Base-by-base conservation (phyloP, 2,797 vertebrate species). In the Adrianichthys oophorus region DNA sequence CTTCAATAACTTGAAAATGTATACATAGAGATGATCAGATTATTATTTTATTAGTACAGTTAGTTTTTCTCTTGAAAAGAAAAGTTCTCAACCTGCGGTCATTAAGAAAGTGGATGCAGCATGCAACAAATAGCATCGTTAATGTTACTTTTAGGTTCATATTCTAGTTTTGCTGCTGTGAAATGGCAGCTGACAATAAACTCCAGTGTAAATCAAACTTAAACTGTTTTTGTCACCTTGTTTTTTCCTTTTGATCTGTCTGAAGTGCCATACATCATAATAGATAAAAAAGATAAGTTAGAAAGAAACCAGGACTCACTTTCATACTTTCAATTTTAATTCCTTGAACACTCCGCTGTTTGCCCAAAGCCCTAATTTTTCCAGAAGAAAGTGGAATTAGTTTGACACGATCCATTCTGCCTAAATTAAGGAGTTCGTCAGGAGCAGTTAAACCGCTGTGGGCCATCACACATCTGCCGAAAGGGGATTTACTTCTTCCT, bases 381-480 rank as follows among this genome's bases (percentile, higher is more conserved):
- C 45, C 32, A 44, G 16, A 46, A 40, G 16, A 18, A 56, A 68
- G 52, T 29, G 63, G 49, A 37, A 24, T 23, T 47, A 64, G 67
- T 59, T 46, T 70, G 49, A 76, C 54, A 68, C 61, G 56, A 72
- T 68, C 54, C 42, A 17, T 51, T 65, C 48, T 57, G 18, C 56
- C 53, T 41, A 71, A 75, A 85, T 73, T 72, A 85, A 83, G 77
- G 55, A 70, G 70, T 71, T 82, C 59, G 77, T 76, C 74, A 59
- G 37, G 58, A 48, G 70, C 66, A 59, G 58, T 48, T 59, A 73
- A 78, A 60, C 45, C 17, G 62, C 76, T 74, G 52, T 66, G 61
- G 64, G 71, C 69, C 69, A 44, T 67, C 70, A 70, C 74, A 81
- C 85, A 85, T 84, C 85, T 89, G 84, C 76, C 57, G 70, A 45